Evolutionary conservation across 2,113 vertebrate genomes (phyloP).

Genomic region (Gymnarchus niloticus): DNA sequence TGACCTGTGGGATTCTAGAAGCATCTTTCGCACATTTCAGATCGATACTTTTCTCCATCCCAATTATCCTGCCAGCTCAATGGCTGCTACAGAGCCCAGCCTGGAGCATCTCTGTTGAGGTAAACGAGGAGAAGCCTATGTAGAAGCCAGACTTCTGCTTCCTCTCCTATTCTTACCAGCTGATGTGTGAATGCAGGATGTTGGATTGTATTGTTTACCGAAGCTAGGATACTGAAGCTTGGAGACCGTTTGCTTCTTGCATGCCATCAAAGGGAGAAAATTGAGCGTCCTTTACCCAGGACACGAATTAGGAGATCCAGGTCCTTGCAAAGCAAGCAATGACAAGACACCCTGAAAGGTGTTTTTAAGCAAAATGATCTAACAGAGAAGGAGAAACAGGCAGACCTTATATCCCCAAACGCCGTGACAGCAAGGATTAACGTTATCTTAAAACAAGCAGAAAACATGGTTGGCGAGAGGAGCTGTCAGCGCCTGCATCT

Average conservation of each 20-base stretch:
- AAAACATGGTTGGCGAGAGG: constrained; percentile 21
- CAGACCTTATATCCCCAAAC: neutral
- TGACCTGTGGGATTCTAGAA: neutral
- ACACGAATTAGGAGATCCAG: neutral
- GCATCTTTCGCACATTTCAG: neutral
- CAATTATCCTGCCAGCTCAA: neutral
- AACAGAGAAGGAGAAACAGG: neutral
- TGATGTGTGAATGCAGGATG: neutral
- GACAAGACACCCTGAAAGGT: neutral
- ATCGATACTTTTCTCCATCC: too few relatives aligned
- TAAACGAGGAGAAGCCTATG: neutral
- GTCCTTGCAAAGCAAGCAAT: neutral
- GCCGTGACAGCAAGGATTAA: constrained; percentile 28
- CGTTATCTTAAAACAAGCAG: constrained; percentile 30
- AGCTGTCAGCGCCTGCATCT: constrained; percentile 25
- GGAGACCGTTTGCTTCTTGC: neutral
- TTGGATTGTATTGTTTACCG: neutral
- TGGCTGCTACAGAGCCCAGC: neutral
- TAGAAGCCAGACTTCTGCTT: neutral
- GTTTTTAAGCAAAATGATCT: neutral
- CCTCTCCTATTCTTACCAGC: neutral
- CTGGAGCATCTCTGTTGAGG: neutral
- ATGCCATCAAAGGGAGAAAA: neutral
- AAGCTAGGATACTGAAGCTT: neutral
- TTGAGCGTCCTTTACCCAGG: neutral